Base-by-base conservation (phyloP, 1,140 invertebrate species). In the Drosophila navojoa region DNA sequence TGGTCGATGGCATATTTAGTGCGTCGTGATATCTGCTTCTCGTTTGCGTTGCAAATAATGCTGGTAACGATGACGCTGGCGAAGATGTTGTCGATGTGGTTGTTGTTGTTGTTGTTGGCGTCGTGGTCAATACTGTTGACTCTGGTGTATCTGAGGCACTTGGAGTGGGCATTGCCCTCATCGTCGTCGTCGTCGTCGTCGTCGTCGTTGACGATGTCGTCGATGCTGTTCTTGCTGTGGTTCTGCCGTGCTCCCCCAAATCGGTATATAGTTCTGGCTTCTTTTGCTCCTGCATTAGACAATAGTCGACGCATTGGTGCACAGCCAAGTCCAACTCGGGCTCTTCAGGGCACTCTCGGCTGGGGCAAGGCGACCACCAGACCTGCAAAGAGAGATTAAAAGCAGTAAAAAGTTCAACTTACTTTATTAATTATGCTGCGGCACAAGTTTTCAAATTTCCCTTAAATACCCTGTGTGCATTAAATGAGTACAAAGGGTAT, bases 361-460 rank as follows among this genome's bases (percentile, higher is more conserved):
- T 96, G 0, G 95, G 95, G 77, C 95, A 96, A 0, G 95, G 95
- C 84, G 95, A 96, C 95, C 95, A 96, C 95, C 95, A 96, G 27
- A 96, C 94, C 94, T 95, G 77, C 5, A 61, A 16, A 45, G 42
- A 67, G 63, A 63, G 76, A 29, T 13, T 7, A 53, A 35, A 57
- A 54, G 45, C 35, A 62, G 67, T 67, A 35, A 16, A 61, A 60
- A 71, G 71, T 76, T 67, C 58, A 54, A 59, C 40, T 25, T 10
- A 55, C 22, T 49, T 49, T 16, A 45, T 45, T 45, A 7, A 49
- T 13, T 42, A 7, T 42, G 19, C 11, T 42, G 35, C 19, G 19
- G 22, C 19, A 40, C 19, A 57, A 57, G 16, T 42, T 40, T 57
- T 10, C 35, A 40, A 42, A 42, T 57, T 38, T 38, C 35, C 35